A percentile compares a stretch with the other conserved stretches of the same genome.
These are phyloP conservation scores for Siderastrea radians DNA, from an alignment of 92 coral and sea anemone species.

Conservation along the genomic window DNA sequence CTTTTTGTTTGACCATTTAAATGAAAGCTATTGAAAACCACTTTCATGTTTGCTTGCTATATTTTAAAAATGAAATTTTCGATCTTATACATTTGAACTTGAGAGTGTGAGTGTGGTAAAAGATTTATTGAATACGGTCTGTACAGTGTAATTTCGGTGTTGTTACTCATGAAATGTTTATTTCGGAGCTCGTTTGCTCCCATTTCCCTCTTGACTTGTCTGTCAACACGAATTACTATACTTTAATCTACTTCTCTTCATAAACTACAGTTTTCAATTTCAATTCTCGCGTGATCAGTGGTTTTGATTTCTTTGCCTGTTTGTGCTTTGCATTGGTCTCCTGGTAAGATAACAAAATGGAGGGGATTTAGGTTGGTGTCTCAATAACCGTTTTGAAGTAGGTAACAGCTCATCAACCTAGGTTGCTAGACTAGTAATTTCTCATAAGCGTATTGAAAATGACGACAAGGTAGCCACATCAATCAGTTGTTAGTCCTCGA, in stretches of 20 bases:
- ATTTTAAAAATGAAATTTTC: not conserved
- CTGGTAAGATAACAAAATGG: not conserved
- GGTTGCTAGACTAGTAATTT: no score
- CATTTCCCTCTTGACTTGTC: not conserved
- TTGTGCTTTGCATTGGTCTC: constrained; percentile 9
- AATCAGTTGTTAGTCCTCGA: no score
- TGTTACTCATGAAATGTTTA: not conserved
- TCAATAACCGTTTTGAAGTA: no score
- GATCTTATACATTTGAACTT: not conserved
- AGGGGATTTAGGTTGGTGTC: no score
- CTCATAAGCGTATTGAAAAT: no score
- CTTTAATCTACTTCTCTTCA: not conserved
- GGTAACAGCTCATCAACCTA: no score
- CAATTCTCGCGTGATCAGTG: not conserved
- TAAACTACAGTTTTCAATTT: not conserved
- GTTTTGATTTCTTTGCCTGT: not conserved
- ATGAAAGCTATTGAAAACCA: not conserved
- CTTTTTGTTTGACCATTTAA: not conserved
- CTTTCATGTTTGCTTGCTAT: not conserved
- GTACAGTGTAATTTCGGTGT: not conserved
- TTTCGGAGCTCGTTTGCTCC: not conserved
- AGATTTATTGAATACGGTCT: not conserved
- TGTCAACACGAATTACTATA: constrained; percentile 5
- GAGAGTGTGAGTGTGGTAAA: not conserved
- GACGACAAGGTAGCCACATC: no score